Percentiles rank a stretch among this genome's conserved stretches.
phyloP scores from a whole-genome alignment of 1,140 invertebrate genomes.

The Drosophila paulistorum region DNA sequence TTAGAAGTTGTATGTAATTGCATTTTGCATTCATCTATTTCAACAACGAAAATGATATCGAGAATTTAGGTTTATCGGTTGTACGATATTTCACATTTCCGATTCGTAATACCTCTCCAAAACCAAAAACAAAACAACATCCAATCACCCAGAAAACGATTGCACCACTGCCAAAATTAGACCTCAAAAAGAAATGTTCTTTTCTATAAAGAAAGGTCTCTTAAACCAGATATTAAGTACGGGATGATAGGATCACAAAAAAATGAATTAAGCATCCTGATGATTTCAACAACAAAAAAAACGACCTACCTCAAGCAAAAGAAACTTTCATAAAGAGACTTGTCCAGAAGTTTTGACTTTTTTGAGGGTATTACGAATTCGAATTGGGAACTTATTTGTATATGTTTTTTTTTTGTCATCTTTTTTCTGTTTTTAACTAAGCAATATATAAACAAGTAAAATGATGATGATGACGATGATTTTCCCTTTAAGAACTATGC shows the following conservation, averaged over 20 bases:
- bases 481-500: conserved; percentile 37
- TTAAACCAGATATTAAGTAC: no score
- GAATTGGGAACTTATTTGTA: not conserved
- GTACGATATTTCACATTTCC: not conserved
- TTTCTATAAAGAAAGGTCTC: no score
- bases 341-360: no score
- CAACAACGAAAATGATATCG: conserved; percentile 70
- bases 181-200: no score
- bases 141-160: no score
- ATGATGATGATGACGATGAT: conserved; percentile 1
- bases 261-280: no score
- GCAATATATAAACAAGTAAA: conserved; percentile 24
- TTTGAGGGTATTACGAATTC: not conserved
- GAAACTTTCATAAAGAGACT: no score
- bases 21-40: conserved; percentile 35
- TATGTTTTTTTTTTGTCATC: not conserved
- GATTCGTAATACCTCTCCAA: conserved; percentile 12
- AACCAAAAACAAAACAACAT: not conserved
- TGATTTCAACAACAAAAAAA: no score
- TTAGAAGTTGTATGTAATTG: conserved; percentile 7
- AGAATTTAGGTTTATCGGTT: conserved; percentile 37
- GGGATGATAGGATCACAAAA: no score
- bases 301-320: no score
- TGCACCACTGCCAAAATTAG: no score
- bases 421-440: not conserved